Conservation (phyloP, 2,113 vertebrate species). For the Lampris incognitus region DNA sequence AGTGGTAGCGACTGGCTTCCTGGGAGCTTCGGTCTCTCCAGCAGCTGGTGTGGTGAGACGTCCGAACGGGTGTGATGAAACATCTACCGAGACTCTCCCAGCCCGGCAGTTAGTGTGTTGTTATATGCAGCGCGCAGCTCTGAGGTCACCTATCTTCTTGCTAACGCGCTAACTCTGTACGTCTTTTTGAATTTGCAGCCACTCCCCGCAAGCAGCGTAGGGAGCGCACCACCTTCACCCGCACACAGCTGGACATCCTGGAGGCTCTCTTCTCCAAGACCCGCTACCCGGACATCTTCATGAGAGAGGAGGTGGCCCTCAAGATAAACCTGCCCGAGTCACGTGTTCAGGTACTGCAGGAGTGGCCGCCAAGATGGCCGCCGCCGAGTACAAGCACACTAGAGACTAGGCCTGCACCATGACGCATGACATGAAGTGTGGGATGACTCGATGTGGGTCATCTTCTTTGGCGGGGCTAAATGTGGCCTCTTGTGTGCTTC, state of each 20-base stretch:
- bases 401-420: too few species aligned
- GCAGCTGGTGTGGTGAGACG: too few species aligned
- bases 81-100: too few species aligned
- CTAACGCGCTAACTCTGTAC: conserved; percentile 29
- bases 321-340: conserved; percentile 90
- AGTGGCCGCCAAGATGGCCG: conserved; percentile 1
- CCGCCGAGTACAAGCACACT: background rate
- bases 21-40: too few species aligned
- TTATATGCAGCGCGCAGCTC: too few species aligned
- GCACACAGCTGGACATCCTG: conserved; percentile 88
- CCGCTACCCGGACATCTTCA: conserved; percentile 90
- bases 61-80: too few species aligned
- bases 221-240: conserved; percentile 88
- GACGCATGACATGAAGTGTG: too few species aligned
- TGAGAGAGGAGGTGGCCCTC: conserved; percentile 89
- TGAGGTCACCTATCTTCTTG: background rate
- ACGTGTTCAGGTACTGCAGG: conserved; percentile 83
- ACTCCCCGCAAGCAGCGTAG: conserved; percentile 87
- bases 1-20: too few species aligned
- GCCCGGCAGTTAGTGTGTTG: too few species aligned
- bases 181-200: conserved; percentile 58
- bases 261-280: conserved; percentile 89
- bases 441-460: too few species aligned
- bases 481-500: too few species aligned
- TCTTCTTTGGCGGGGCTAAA: too few species aligned